Evolutionary conservation across 2,888 invertebrate genomes (phyloP), one percentile per base, ranked within the genome.

Genomic region (Caenorhabditis doughertyi): DNA sequence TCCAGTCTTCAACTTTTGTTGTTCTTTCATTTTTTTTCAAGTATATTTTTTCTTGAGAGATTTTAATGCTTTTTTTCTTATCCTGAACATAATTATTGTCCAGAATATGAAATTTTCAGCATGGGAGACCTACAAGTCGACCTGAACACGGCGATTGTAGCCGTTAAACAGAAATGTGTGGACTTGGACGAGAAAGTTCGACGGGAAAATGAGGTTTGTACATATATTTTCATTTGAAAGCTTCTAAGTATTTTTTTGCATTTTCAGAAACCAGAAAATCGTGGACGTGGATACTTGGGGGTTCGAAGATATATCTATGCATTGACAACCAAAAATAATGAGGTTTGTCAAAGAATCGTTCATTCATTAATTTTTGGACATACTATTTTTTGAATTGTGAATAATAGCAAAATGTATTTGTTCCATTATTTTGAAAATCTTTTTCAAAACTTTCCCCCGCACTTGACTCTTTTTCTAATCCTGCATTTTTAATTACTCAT

Each of bases 131-230:
- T 81, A 68, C 58, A 82, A 79, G 67, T 62, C 42, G 82, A 82
- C 23, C 53, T 82, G 68, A 73, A 82, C 29, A 70, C 79, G 21
- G 83, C 83, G 3, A 18, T 83, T 7, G 67, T 68, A 27, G 70
- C 83, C 16, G 83, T 83, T 58, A 83, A 83, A 39, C 49, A 83
- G 16, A 79, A 79, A 65, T 83, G 83, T 70, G 82, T 72, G 55
- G 79, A 82, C 56, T 73, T 82, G 73, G 76, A 79, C 25, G 79
- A 79, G 27, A 60, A 39, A n/a, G 49, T 79, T 21, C 44, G 44
- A 49, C 25, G 44, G 2, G 82, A 82, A 21, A 58, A 82, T 64
- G 44, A 44, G 35, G 82, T 82, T 8, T 16, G 58, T 47, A 8
- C 13, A 35, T 35, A n/a, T n/a, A n/a, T 47, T 18, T 18, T 8